These are phyloP conservation scores for Zeugodacus cucurbitae DNA, from an alignment of 1,140 invertebrate species.

Conservation along the genomic window DNA sequence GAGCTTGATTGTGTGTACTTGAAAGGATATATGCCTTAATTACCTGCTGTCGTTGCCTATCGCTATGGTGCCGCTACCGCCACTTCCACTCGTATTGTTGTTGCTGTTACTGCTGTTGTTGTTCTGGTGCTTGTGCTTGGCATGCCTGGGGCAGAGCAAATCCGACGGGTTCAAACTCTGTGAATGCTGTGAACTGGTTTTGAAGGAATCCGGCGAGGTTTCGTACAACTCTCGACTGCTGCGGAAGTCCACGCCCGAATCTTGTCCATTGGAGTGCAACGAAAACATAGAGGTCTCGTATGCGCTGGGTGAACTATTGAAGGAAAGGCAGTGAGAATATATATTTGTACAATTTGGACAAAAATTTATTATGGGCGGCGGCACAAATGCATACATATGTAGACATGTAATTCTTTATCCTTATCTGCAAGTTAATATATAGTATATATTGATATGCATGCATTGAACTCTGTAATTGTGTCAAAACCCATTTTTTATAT, in stretches of 20 bases:
- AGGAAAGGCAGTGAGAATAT: no score
- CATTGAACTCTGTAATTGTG: not conserved
- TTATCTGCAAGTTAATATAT: not conserved
- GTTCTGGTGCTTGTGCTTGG: conserved; percentile 53
- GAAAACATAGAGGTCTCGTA: conserved; percentile 78
- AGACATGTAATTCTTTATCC: not conserved
- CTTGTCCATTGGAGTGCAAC: conserved; percentile 81
- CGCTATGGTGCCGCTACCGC: conserved; percentile 41
- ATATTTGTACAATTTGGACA: no score
- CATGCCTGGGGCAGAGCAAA: conserved; percentile 57
- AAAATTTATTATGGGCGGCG: no score
- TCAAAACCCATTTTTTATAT: not conserved
- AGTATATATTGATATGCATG: not conserved
- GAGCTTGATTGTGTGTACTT: not conserved
- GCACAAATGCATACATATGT: not conserved
- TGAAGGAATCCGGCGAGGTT: conserved; percentile 76
- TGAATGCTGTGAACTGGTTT: conserved; percentile 60
- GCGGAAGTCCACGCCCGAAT: conserved; percentile 76
- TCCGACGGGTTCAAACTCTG: conserved; percentile 46
- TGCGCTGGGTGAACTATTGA: conserved; percentile 35
- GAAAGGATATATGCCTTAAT: not conserved
- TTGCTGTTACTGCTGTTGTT: conserved; percentile 69
- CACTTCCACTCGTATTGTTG: conserved; percentile 27
- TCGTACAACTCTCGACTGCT: conserved; percentile 68
- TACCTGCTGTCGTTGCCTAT: conserved; percentile 52